These are phyloP conservation scores for Flabesymbios commensalis DNA, from an alignment of 2,888 invertebrate species.

Conservation along the genomic window DNA sequence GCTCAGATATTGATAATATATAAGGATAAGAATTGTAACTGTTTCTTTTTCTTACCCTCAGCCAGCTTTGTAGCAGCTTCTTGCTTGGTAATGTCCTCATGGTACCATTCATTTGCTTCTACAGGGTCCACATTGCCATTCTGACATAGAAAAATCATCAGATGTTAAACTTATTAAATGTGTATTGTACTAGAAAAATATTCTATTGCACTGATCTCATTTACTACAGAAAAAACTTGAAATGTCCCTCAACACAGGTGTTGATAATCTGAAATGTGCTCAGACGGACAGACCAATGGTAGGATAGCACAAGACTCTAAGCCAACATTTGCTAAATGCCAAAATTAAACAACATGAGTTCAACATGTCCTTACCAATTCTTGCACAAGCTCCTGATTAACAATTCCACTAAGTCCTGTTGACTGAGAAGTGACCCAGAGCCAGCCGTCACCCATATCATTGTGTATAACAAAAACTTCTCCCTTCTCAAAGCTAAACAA, in stretches of 20 bases:
- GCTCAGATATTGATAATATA: too few relatives aligned
- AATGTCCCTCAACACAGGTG: too few relatives aligned
- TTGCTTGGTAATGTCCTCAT: slow-evolving; percentile 92
- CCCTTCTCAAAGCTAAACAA: slow-evolving; percentile 66
- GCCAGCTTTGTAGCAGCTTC: slow-evolving; percentile 95
- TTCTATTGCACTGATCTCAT: too few relatives aligned
- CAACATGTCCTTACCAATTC: slow-evolving; percentile 71
- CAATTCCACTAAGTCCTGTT: slow-evolving; percentile 89
- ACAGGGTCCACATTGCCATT: slow-evolving; percentile 85
- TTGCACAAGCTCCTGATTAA: slow-evolving; percentile 92
- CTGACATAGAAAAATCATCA: slow-evolving; percentile 34
- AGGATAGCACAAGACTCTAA: too few relatives aligned
- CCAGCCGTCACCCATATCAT: slow-evolving; percentile 98
- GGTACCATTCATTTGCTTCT: slow-evolving; percentile 95
- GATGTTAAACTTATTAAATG: too few relatives aligned
- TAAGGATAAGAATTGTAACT: not conserved
- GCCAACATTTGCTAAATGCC: too few relatives aligned
- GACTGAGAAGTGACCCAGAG: slow-evolving; percentile 95
- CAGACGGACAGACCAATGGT: too few relatives aligned
- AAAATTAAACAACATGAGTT: too few relatives aligned
- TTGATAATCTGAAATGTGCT: too few relatives aligned
- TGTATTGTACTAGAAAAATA: too few relatives aligned
- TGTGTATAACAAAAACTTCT: slow-evolving; percentile 94
- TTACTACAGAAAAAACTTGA: too few relatives aligned
- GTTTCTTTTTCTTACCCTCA: slow-evolving; percentile 68